Evolutionary conservation across 2,113 vertebrate genomes (phyloP), one percentile per base, ranked within the genome.

Genomic region (Zapus hudsonius): DNA sequence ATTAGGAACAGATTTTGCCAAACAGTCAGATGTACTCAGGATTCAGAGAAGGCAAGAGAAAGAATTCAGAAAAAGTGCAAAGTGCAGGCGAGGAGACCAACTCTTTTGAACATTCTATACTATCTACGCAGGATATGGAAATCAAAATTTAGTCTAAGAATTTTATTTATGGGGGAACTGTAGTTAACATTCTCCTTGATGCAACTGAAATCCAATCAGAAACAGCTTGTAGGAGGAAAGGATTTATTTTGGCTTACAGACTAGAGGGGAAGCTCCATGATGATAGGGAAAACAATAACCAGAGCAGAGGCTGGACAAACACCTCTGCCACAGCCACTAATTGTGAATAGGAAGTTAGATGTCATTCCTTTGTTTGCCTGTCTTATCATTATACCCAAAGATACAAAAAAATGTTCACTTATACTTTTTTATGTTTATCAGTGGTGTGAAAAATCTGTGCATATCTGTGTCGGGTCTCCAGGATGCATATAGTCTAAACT

Each of bases 381-480:
- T 57, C 80, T 94, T 81, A 16, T 73, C 91, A 61, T 86, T 86
- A 29, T 83, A 89, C 40, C 67, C 84, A 59, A 64, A 64, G 87
- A 47, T 70, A 31, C n/a, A 78, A 74, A 88, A 47, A 42, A 67
- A 55, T 44, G 23, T 64, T 91, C 19, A 52, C n/a, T 66, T 82
- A 69, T 42, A 91, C 29, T 64, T 83, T 64, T 79, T 64, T 38
- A 82, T 64, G 63, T 57, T 78, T 57, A 63, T 80, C 10, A 52
- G 16, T 84, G 15, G 8, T 69, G 61, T 86, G 57, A 72, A 82
- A 93, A 47, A 83, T 38, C 52, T 64, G 15, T 61, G 17, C 29
- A 5, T 61, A 64, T 86, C 74, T 87, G 23, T 23, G 23, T 55
- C 7, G 29, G 11, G 5, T 89, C 82, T 84, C 20, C 20, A 79